These are phyloP conservation scores for Conus canariensis DNA, from an alignment of 2,888 invertebrate species.

Conservation along the genomic window DNA sequence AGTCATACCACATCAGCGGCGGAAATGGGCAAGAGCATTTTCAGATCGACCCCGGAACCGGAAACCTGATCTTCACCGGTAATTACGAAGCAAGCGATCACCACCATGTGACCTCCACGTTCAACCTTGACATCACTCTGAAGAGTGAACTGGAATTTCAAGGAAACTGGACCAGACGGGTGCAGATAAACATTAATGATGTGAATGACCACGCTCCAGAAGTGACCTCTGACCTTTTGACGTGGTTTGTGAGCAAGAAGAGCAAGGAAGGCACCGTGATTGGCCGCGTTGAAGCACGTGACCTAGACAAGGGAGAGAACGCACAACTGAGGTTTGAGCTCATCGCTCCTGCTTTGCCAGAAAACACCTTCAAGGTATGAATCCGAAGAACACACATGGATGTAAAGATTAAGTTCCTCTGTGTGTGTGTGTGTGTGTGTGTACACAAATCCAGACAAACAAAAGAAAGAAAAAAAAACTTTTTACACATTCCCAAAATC, in stretches of 20 bases:
- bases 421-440: neutral
- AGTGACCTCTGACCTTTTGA: slow-evolving; percentile 35
- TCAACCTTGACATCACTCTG: neutral
- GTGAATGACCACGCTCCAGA: slow-evolving; percentile 37
- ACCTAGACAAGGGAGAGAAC: slow-evolving; percentile 30
- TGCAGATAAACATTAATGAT: neutral
- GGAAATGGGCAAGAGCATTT: slow-evolving; percentile 18
- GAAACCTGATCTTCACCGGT: slow-evolving; percentile 5
- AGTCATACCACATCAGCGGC: neutral
- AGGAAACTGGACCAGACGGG: neutral
- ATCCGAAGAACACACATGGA: neutral
- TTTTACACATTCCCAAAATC: neutral
- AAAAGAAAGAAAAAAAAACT: no score
- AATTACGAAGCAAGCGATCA: neutral
- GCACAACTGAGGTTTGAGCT: slow-evolving; percentile 17
- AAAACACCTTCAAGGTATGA: neutral
- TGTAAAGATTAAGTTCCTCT: neutral
- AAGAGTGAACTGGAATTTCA: neutral
- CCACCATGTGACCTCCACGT: neutral
- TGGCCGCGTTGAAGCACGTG: slow-evolving; percentile 36
- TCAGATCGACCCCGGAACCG: neutral
- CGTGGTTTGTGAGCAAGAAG: slow-evolving; percentile 23
- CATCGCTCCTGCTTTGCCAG: neutral
- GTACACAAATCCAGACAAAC: neutral
- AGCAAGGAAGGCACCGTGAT: slow-evolving; percentile 26